A percentile compares a stretch with the other conserved stretches of the same genome.
Conservation (phyloP, 2,113 vertebrate genomes). For the Vulpes ferrilata region DNA sequence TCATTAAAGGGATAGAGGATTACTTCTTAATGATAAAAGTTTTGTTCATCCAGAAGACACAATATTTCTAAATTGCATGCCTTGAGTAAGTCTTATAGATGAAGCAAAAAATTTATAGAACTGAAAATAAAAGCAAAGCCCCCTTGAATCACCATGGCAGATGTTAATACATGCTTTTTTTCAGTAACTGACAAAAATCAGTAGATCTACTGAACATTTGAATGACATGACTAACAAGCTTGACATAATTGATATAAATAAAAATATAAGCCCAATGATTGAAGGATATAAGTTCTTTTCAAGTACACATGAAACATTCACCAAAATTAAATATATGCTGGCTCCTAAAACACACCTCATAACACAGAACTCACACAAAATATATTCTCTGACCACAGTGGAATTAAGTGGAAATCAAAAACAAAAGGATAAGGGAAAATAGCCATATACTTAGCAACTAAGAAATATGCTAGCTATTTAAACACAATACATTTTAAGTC, state of each 20-base stretch:
- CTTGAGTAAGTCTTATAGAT: neutral
- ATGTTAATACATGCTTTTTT: neutral
- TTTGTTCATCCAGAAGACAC: neutral
- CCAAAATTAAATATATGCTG: neutral
- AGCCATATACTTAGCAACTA: neutral
- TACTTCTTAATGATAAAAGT: neutral
- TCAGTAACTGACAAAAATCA: neutral
- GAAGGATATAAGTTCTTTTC: neutral
- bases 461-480: neutral
- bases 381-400: neutral
- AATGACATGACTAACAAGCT: neutral
- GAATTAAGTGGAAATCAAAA: neutral
- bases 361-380: neutral
- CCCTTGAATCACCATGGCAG: neutral
- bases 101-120: neutral
- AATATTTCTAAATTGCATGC: neutral
- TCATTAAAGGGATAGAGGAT: neutral
- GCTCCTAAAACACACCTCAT: neutral
- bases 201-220: neutral
- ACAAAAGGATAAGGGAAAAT: neutral
- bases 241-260: neutral
- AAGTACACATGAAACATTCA: neutral
- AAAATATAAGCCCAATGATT: neutral
- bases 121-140: neutral
- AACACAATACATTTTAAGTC: neutral